phyloP scores from a whole-genome alignment of 2,797 vertebrate genomes.

The Acanthopagrus latus region DNA sequence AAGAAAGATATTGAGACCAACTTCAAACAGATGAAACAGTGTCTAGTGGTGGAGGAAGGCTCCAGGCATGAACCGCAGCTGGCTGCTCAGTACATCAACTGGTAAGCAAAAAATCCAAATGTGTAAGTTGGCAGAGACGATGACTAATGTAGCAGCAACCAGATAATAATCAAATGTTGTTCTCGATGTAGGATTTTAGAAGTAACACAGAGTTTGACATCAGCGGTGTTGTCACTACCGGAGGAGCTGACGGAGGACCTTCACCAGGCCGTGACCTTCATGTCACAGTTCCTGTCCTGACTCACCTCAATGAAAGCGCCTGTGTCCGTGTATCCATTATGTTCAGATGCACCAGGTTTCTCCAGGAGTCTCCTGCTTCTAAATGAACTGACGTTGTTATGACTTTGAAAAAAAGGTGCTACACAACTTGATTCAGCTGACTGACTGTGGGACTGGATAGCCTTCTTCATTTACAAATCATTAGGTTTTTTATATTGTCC shows the following conservation, averaged over 20 bases:
- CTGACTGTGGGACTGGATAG: constrained; percentile 18
- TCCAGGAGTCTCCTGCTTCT: constrained; percentile 23
- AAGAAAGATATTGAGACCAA: constrained; percentile 89
- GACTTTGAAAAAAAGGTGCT: constrained; percentile 76
- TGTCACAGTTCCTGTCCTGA: constrained; percentile 81
- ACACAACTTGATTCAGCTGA: constrained; percentile 43
- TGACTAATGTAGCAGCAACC: constrained; percentile 3
- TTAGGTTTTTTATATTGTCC: constrained; percentile 51
- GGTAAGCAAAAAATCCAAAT: constrained; percentile 73
- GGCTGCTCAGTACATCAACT: constrained; percentile 83
- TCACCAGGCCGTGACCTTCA: constrained; percentile 81
- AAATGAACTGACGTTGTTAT: constrained; percentile 37
- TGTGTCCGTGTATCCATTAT: neutral
- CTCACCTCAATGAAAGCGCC: neutral
- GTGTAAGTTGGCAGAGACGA: neutral
- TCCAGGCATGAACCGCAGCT: constrained; percentile 86
- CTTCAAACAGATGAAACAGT: constrained; percentile 89
- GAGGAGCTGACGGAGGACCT: constrained; percentile 87
- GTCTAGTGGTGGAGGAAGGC: constrained; percentile 82
- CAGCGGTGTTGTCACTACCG: constrained; percentile 80
- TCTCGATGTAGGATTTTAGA: constrained; percentile 82
- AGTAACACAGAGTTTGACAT: constrained; percentile 82
- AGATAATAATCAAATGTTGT: constrained; percentile 4
- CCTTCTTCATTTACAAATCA: constrained; percentile 33
- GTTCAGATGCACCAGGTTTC: constrained; percentile 2